These are phyloP conservation scores for Neelides folsomi DNA, from an alignment of 2,888 invertebrate genomes.

Conservation along the genomic window DNA sequence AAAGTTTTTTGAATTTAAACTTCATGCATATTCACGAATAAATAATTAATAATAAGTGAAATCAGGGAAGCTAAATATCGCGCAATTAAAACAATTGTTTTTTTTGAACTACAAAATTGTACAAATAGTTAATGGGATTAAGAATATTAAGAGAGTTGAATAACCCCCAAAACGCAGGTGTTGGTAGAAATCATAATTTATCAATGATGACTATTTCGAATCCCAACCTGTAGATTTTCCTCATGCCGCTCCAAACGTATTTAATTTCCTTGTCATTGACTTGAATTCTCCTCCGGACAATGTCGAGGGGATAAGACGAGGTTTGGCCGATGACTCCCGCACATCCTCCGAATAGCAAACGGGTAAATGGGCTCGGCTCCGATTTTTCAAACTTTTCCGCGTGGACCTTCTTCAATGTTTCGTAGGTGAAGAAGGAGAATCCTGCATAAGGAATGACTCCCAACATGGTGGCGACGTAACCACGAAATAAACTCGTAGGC, in stretches of 20 bases:
- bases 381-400: constrained; percentile 2
- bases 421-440: constrained; percentile 92
- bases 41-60: no score
- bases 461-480: constrained; percentile 75
- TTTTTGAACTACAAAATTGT: no score
- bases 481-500: constrained; percentile 60
- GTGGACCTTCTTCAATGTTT: constrained; percentile 59
- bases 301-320: constrained; percentile 90
- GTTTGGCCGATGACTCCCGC: constrained; percentile 92
- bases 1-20: no score
- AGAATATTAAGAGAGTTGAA: no score
- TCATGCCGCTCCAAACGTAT: constrained; percentile 44
- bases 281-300: constrained; percentile 64
- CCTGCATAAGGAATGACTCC: constrained; percentile 96
- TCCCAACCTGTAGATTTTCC: constrained; percentile 54
- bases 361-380: constrained; percentile 47
- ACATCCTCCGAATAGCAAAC: constrained; percentile 60
- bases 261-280: constrained; percentile 36
- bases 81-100: no score
- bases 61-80: no score
- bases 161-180: not conserved
- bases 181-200: not conserved
- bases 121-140: no score
- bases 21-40: no score
- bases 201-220: constrained; percentile 9